Evolutionary conservation across 2,888 invertebrate genomes (phyloP).

Genomic region (Gymnosoma rotundatum): DNA sequence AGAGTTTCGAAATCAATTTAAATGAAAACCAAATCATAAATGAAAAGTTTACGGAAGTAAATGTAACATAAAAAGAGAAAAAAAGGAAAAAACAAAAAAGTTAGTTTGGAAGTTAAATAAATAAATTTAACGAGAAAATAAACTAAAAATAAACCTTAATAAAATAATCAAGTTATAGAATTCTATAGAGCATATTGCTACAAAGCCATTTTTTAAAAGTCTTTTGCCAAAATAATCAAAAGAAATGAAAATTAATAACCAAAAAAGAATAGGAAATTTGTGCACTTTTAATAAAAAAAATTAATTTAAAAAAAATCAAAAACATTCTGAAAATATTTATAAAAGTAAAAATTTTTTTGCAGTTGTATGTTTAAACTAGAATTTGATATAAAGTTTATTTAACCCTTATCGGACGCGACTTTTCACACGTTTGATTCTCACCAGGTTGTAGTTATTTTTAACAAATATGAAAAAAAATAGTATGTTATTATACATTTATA

Average conservation of each 20-base stretch:
- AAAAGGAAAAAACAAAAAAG: conserved; percentile 50
- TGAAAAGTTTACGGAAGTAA: conserved; percentile 31
- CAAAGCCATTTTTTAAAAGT: conserved; percentile 19
- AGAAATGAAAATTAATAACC: background rate
- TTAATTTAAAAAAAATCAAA: conserved; percentile 16
- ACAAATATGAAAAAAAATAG: too few relatives aligned
- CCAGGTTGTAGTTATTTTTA: too few relatives aligned
- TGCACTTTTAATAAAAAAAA: conserved; percentile 24
- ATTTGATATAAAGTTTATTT: too few relatives aligned
- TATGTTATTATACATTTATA: too few relatives aligned
- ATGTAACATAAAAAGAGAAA: conserved; percentile 56
- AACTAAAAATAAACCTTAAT: conserved; percentile 29
- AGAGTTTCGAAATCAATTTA: conserved; percentile 57
- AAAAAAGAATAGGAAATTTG: conserved; percentile 41
- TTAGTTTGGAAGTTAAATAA: conserved; percentile 60
- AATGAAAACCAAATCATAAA: conserved; percentile 61
- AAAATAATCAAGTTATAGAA: conserved; percentile 8
- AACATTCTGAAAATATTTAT: conserved; percentile 24
- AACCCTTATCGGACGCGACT: too few relatives aligned
- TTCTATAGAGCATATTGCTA: conserved; percentile 25
- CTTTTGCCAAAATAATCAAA: conserved; percentile 28
- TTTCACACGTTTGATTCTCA: too few relatives aligned
- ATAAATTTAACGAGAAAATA: conserved; percentile 51
- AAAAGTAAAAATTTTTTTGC: conserved; percentile 27
- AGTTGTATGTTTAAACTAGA: conserved; percentile 28